A percentile compares a stretch with the other conserved stretches of the same genome.
Conservation (phyloP, 2,113 vertebrate species). For the Bungarus multicinctus region DNA sequence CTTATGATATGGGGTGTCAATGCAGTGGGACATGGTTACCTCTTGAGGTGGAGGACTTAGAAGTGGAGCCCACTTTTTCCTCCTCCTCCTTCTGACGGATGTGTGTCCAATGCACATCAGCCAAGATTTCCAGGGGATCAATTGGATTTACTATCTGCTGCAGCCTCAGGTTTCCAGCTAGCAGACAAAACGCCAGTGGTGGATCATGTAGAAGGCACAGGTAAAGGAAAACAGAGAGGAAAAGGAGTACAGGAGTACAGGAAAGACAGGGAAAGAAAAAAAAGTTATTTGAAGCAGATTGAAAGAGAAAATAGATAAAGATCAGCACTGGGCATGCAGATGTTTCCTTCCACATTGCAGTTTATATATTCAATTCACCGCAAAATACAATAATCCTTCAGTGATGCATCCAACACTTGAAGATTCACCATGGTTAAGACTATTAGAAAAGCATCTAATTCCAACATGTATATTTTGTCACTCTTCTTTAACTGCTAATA, state of each 20-base stretch:
- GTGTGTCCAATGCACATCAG: conserved; percentile 79
- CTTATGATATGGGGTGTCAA: not conserved
- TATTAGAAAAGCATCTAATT: not conserved
- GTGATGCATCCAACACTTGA: not conserved
- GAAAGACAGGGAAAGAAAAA: conserved; percentile 54
- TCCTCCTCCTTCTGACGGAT: conserved; percentile 77
- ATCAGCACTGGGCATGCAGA: not conserved
- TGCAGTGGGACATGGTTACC: conserved; percentile 76
- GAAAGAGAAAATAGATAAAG: conserved; percentile 51
- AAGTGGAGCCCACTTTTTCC: conserved; percentile 69
- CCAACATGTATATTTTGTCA: not conserved
- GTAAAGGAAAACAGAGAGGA: conserved; percentile 3
- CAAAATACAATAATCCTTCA: conserved; percentile 20
- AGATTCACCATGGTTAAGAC: not conserved
- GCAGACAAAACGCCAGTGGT: conserved; percentile 31
- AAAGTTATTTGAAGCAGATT: conserved; percentile 54
- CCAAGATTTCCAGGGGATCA: conserved; percentile 82
- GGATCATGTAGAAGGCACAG: conserved; percentile 27
- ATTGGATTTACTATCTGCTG: conserved; percentile 79
- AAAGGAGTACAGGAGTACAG: conserved; percentile 41
- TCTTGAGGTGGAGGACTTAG: conserved; percentile 81
- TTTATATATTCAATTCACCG: conserved; percentile 21
- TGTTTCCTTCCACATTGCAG: not conserved
- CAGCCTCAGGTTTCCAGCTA: conserved; percentile 84
- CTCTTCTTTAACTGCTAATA: not conserved